phyloP scores from a whole-genome alignment of 92 coral and sea anemone species.

The Zoanthus gigantus region DNA sequence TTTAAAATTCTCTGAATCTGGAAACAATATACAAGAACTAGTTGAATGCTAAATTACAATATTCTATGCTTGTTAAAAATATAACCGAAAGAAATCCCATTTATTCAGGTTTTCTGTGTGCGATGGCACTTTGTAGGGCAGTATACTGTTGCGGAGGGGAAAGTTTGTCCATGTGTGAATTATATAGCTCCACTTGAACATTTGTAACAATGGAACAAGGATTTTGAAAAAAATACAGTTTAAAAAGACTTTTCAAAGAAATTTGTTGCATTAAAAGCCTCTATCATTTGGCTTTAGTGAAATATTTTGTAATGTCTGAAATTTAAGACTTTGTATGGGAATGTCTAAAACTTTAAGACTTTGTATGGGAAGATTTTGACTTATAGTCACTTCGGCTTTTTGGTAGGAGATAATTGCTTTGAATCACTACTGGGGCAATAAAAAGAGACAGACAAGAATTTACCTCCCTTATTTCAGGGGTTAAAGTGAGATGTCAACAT shows the following conservation, averaged over 20 bases:
- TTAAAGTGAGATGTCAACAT: slow-evolving; percentile 12
- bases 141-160: slow-evolving; percentile 3
- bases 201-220: not conserved
- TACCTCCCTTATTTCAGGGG: slow-evolving; percentile 15
- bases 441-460: slow-evolving; percentile 12
- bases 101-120: slow-evolving; percentile 4
- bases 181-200: not conserved
- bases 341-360: too few relatives aligned
- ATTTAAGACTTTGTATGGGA: too few relatives aligned
- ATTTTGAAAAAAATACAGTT: too few relatives aligned
- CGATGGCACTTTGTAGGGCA: not conserved
- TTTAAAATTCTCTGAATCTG: slow-evolving; percentile 9
- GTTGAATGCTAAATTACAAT: not conserved
- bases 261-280: too few relatives aligned
- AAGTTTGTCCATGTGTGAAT: not conserved
- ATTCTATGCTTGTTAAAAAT: not conserved
- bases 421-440: slow-evolving; percentile 7
- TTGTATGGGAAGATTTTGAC: too few relatives aligned
- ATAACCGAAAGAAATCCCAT: slow-evolving; percentile 7
- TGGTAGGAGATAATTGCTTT: not conserved
- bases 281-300: too few relatives aligned
- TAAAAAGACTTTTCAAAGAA: too few relatives aligned
- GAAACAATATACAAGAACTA: not conserved
- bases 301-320: too few relatives aligned
- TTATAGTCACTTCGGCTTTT: too few relatives aligned